These are phyloP conservation scores for Drosophila austrosaltans DNA, from an alignment of 2,888 invertebrate genomes.

Conservation along the genomic window DNA sequence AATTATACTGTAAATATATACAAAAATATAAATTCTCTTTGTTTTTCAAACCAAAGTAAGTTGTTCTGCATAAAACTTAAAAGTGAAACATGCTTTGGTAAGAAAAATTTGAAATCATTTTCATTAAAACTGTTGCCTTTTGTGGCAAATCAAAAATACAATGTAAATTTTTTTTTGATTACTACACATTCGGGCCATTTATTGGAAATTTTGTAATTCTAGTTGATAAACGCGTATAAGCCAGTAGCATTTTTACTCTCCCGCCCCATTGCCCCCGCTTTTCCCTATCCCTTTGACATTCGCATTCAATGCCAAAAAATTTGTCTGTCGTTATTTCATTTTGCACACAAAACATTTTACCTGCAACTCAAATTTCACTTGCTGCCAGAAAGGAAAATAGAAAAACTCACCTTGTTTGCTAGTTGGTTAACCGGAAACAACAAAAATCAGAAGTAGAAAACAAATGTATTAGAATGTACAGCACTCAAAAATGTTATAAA, in stretches of 20 bases:
- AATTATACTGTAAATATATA: no score
- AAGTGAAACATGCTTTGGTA: no score
- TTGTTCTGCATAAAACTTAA: no score
- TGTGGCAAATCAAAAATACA: background rate
- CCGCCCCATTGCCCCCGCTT: background rate
- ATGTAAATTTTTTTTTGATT: background rate
- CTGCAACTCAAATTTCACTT: slow-evolving; percentile 10
- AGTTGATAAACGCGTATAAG: background rate
- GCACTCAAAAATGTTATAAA: background rate
- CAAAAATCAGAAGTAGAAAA: background rate
- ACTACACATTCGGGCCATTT: background rate
- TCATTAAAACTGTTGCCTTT: background rate
- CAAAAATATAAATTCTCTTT: no score
- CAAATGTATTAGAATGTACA: background rate
- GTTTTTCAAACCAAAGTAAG: no score
- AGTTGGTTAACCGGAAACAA: background rate
- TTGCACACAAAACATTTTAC: slow-evolving; percentile 3
- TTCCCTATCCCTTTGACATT: background rate
- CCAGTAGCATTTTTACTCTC: background rate
- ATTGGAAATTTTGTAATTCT: slow-evolving; percentile 5
- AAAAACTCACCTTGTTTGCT: slow-evolving; percentile 9
- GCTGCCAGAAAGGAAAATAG: slow-evolving; percentile 3
- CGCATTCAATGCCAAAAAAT: background rate
- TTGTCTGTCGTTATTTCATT: background rate
- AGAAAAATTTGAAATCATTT: background rate